A percentile compares a stretch with the other conserved stretches of the same genome.
These are phyloP conservation scores for Maccullochella peelii DNA, from an alignment of 2,113 vertebrate species.

Conservation along the genomic window DNA sequence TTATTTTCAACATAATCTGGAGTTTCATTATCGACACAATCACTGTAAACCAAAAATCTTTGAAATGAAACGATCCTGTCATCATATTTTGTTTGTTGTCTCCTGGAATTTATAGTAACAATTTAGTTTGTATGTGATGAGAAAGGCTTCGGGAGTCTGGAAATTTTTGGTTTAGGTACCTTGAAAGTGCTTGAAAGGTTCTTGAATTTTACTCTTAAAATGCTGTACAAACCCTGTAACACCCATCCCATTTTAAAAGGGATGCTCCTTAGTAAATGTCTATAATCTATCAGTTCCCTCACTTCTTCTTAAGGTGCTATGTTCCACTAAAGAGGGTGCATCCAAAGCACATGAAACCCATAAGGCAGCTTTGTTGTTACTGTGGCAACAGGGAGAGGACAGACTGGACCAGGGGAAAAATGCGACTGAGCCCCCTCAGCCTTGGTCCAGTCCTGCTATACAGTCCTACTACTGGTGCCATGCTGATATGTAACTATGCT, in stretches of 20 bases:
- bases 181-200: no score
- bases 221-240: no score
- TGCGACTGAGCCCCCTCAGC: background rate
- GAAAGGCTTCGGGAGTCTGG: no score
- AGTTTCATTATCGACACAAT: no score
- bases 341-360: background rate
- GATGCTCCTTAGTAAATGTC: background rate
- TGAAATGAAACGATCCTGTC: no score
- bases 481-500: background rate
- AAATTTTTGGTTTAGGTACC: no score
- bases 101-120: no score
- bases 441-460: background rate
- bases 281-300: background rate
- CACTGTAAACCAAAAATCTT: no score
- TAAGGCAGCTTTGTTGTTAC: constrained; percentile 25
- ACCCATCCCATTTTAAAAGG: background rate
- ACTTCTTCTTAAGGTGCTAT: constrained; percentile 3
- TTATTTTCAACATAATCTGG: no score
- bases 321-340: background rate
- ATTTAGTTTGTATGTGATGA: no score
- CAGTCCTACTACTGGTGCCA: background rate
- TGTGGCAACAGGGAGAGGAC: constrained; percentile 10
- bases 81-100: no score
- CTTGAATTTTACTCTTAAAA: no score
- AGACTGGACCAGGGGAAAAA: background rate